Percentiles rank a stretch among this genome's conserved stretches.
Evolutionary conservation across 53 echinoderm and acorn worm species (phyloP).

Genomic region (Hippasteria phrygiana): DNA sequence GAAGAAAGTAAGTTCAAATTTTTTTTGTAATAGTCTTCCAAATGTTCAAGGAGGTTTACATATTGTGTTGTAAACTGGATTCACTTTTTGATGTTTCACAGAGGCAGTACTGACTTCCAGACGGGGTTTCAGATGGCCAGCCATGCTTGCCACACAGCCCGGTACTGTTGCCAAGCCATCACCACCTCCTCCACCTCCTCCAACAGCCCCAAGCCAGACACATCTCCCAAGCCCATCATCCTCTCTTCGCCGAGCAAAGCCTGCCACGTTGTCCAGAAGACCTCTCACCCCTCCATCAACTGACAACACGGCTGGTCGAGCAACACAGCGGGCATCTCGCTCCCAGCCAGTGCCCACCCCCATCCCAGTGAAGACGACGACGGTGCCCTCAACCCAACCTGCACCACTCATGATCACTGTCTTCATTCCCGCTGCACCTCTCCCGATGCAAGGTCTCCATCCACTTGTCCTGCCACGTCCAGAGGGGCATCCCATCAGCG

Average conservation of each 20-base stretch:
- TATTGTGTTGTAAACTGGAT: too few relatives aligned
- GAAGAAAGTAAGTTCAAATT: background rate
- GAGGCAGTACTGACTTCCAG: too few relatives aligned
- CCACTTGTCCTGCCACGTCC: background rate
- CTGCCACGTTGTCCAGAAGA: slow-evolving; percentile 30
- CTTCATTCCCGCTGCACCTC: background rate
- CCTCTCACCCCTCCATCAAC: slow-evolving; percentile 12
- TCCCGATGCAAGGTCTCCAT: background rate
- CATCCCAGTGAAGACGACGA: slow-evolving; percentile 2
- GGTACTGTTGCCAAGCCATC: background rate
- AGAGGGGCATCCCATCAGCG: background rate
- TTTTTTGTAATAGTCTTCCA: background rate
- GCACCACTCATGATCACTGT: background rate
- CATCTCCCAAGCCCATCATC: background rate
- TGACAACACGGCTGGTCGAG: slow-evolving; percentile 55
- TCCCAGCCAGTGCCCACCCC: background rate
- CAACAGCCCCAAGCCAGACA: background rate
- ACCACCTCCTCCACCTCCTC: background rate
- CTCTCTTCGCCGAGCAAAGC: slow-evolving; percentile 40
- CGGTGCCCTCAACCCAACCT: slow-evolving; percentile 3
- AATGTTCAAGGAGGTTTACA: too few relatives aligned
- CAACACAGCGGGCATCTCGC: background rate
- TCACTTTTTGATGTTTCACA: too few relatives aligned
- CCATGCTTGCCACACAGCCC: background rate
- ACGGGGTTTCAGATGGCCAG: too few relatives aligned